These are phyloP conservation scores for Azemiops feae DNA, from an alignment of 2,113 vertebrate genomes.

Conservation along the genomic window DNA sequence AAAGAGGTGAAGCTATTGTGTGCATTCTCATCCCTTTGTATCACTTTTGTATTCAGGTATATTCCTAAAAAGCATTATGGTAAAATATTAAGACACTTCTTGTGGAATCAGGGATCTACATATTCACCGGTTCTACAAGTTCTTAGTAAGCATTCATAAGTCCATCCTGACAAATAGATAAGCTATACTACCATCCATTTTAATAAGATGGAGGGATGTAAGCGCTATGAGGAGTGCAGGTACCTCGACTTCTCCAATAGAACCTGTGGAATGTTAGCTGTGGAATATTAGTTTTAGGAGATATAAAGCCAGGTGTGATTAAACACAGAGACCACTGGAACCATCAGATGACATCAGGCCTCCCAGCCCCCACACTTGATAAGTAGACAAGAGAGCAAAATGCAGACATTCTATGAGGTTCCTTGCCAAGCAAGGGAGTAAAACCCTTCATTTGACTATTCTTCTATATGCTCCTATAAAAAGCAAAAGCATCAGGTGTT, in stretches of 20 bases:
- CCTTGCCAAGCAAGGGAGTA: too few relatives aligned
- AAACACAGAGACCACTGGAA: not conserved
- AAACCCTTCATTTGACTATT: too few relatives aligned
- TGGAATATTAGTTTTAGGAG: too few relatives aligned
- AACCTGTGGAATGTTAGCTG: not conserved
- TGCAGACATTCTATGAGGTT: too few relatives aligned
- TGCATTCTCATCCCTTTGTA: not conserved
- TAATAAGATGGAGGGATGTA: not conserved
- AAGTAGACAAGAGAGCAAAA: too few relatives aligned
- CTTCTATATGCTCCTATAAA: too few relatives aligned
- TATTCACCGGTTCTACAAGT: not conserved
- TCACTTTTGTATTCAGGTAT: not conserved
- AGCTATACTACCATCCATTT: not conserved
- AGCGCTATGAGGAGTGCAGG: not conserved
- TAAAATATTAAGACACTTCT: not conserved
- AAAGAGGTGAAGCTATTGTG: not conserved
- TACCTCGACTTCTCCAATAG: not conserved
- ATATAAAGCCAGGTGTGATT: not conserved
- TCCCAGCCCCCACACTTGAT: too few relatives aligned
- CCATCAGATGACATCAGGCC: too few relatives aligned
- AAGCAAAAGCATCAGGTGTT: too few relatives aligned
- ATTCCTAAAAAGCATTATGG: not conserved
- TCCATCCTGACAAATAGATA: not conserved
- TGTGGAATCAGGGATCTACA: not conserved
- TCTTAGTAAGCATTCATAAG: not conserved